Percentiles rank a stretch among this genome's conserved stretches.
Conservation (phyloP, 2,113 vertebrate genomes). For the Actenoides hombroni region DNA sequence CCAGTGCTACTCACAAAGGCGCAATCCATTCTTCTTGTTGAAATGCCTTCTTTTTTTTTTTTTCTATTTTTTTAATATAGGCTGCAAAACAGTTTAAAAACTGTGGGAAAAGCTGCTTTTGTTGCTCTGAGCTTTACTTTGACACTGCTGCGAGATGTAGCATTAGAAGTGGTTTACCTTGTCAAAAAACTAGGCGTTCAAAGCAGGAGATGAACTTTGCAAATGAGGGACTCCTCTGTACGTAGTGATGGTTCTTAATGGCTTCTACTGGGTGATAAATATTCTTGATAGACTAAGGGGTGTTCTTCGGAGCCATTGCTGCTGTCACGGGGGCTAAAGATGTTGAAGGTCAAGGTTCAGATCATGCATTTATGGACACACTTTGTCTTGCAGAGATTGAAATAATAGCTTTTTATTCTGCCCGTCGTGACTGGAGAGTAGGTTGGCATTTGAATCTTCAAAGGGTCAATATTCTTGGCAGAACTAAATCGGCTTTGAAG, state of each 20-base stretch:
- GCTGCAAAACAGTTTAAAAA: not conserved
- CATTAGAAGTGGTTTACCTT: not conserved
- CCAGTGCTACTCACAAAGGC: accelerated
- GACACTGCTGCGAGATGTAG: not conserved
- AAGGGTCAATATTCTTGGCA: slow-evolving; percentile 51
- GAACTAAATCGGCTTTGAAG: slow-evolving; percentile 30
- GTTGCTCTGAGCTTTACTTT: not conserved
- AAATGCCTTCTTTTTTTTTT: not conserved
- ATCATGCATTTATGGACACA: not conserved
- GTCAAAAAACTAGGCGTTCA: not conserved
- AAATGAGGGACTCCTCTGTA: not conserved
- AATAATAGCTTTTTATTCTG: slow-evolving; percentile 5
- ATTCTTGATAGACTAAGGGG: not conserved
- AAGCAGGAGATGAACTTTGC: not conserved
- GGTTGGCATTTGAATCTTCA: slow-evolving; percentile 16
- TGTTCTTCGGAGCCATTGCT: not conserved
- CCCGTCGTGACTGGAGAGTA: not conserved
- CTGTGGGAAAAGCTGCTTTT: not conserved
- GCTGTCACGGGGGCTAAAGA: not conserved
- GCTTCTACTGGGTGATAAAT: not conserved
- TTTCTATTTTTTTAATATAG: not conserved
- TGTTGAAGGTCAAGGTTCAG: not conserved
- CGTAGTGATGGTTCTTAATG: not conserved
- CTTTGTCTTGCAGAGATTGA: not conserved
- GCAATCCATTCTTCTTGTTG: not conserved